phyloP scores from a whole-genome alignment of 2,888 invertebrate genomes.

The Epicampocera succincta region DNA sequence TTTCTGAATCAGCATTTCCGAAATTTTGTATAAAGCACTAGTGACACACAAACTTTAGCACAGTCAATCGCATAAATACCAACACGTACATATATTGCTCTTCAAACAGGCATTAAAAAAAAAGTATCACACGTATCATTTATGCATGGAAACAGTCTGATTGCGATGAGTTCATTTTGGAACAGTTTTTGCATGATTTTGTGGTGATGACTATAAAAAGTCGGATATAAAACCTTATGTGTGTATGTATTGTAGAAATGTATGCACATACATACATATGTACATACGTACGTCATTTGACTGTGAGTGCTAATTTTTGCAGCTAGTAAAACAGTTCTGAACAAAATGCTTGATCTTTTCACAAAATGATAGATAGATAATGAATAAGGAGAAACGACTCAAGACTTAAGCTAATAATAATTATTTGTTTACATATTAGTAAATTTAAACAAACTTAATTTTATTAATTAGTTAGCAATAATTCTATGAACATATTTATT shows the following conservation, averaged over 20 bases:
- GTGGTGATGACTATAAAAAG: slow-evolving; percentile 35
- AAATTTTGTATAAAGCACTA: slow-evolving; percentile 33
- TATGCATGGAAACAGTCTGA: slow-evolving; percentile 11
- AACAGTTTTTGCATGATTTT: slow-evolving; percentile 23
- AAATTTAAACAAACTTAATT: too few species aligned
- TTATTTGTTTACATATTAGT: too few species aligned
- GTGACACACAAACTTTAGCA: slow-evolving; percentile 1
- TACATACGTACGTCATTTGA: background rate
- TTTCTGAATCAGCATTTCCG: slow-evolving; percentile 67
- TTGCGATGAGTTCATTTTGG: slow-evolving; percentile 29
- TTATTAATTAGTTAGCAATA: too few species aligned
- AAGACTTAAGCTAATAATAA: too few species aligned
- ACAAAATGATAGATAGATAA: too few species aligned
- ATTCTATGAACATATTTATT: too few species aligned
- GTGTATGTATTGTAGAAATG: background rate
- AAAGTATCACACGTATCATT: slow-evolving; percentile 27
- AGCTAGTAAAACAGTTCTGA: background rate
- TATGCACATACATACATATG: background rate
- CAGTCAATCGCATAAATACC: slow-evolving; percentile 15
- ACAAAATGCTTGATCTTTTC: background rate
- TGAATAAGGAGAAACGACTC: too few species aligned
- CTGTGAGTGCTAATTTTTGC: background rate
- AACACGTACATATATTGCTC: slow-evolving; percentile 15
- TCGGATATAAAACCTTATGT: background rate
- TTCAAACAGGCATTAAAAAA: background rate